Percentiles rank a stretch among this genome's conserved stretches.
Conservation (phyloP, 2,888 invertebrate genomes). For the Oscheius onirici region DNA sequence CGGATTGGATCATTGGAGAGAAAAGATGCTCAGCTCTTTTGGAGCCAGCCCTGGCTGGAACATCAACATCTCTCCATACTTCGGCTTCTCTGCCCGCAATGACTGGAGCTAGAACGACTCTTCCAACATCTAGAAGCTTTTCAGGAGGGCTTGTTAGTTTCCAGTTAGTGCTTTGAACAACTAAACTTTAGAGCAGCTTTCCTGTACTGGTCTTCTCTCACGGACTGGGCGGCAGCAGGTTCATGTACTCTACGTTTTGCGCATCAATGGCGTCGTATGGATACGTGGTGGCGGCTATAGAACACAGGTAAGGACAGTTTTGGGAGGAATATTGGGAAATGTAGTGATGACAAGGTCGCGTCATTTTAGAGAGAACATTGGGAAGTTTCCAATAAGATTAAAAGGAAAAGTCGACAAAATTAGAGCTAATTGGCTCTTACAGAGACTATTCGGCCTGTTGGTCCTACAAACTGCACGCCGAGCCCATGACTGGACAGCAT, state of each 20-base stretch:
- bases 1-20: conserved; percentile 66
- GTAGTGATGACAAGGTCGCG: background rate
- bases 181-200: conserved; percentile 41
- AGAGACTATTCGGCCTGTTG: conserved; percentile 66
- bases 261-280: conserved; percentile 79
- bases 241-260: conserved; percentile 78
- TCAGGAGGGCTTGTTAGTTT: conserved; percentile 38
- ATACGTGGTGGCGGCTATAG: conserved; percentile 78
- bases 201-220: conserved; percentile 79
- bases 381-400: background rate
- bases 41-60: conserved; percentile 26
- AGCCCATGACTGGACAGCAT: conserved; percentile 47
- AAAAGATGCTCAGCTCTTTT: conserved; percentile 37
- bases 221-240: conserved; percentile 78
- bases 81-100: conserved; percentile 33
- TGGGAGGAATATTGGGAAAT: background rate
- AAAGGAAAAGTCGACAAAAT: too few relatives aligned
- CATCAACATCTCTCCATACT: background rate
- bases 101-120: conserved; percentile 26
- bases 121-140: conserved; percentile 56
- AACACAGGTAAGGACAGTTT: conserved; percentile 75
- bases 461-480: conserved; percentile 57
- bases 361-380: background rate
- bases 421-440: too few relatives aligned
- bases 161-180: background rate